Evolutionary conservation across 2,113 vertebrate genomes (phyloP), one percentile per base, ranked within the genome.

Genomic region (Lophius piscatorius): DNA sequence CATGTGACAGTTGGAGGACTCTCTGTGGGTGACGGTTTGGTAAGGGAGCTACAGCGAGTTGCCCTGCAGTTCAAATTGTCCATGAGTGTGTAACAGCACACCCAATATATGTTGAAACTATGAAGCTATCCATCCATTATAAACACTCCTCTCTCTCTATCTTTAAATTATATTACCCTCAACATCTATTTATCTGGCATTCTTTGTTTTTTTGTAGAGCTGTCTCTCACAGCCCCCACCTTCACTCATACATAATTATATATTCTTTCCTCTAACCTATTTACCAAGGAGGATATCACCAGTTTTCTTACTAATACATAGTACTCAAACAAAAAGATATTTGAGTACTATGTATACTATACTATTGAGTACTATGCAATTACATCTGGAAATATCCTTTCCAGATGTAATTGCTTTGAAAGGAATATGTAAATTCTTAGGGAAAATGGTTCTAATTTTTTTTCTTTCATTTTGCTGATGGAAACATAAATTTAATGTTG

Each of bases 1-100:
- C 81, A 88, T 89, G 83, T 89, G 88, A 90, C 83, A 87, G 87
- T 86, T 82, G 84, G 72, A 82, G 66, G 72, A 70, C 67, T 82
- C 83, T 85, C 81, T 31, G 78, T 71, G 80, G 88, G 75, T 70
- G 85, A 74, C 41, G 74, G 44, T 47, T 76, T 84, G 33, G 28
- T 76, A 74, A 68, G 80, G 39, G 73, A 80, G 63, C 73, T 63
- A 50, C 69, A 52, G 76, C 44, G 23, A 84, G 82, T 74, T 57
- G 70, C 70, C 38, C 58, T 59, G 62, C 56, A 66, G 61, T 63
- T 77, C 78, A 80, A 71, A 62, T 77, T 74, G 86, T 72, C 76
- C 85, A 63, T 85, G 76, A 57, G 74, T 12, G 54, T 69, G 70
- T 61, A 74, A 75, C 78, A 80, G 76, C 70, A 76, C 80, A 76